Evolutionary conservation across 2,888 invertebrate genomes (phyloP).

Genomic region (Amblyjoppa proteus): DNA sequence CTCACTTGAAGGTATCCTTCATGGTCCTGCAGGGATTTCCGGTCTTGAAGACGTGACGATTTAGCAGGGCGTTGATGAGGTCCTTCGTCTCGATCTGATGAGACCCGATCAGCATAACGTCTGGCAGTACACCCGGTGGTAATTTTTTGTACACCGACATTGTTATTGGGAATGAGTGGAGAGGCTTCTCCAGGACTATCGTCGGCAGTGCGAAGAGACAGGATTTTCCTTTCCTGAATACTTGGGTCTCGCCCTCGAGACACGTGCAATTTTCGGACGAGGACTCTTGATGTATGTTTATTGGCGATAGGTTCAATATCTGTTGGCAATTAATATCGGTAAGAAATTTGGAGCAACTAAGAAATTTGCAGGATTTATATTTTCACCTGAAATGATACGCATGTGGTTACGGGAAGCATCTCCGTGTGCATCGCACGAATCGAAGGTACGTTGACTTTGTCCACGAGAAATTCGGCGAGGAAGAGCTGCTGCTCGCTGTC

Average conservation of each 20-base stretch:
- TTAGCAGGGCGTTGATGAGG: slow-evolving; percentile 87
- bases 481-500: slow-evolving; percentile 83
- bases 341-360: not conserved
- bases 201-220: slow-evolving; percentile 89
- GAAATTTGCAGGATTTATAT: not conserved
- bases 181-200: slow-evolving; percentile 86
- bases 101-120: slow-evolving; percentile 88
- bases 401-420: slow-evolving; percentile 85
- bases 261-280: slow-evolving; percentile 83
- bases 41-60: slow-evolving; percentile 81
- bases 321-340: slow-evolving; percentile 57
- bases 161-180: slow-evolving; percentile 87
- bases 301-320: slow-evolving; percentile 87
- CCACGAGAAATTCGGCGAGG: slow-evolving; percentile 88
- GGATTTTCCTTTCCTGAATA: slow-evolving; percentile 89
- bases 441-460: slow-evolving; percentile 84
- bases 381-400: slow-evolving; percentile 87
- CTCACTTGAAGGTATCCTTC: slow-evolving; percentile 86
- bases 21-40: slow-evolving; percentile 87
- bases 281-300: slow-evolving; percentile 88
- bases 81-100: slow-evolving; percentile 87
- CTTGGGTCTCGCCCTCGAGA: slow-evolving; percentile 84
- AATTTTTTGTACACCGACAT: slow-evolving; percentile 88
- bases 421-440: slow-evolving; percentile 80
- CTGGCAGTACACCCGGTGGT: slow-evolving; percentile 88